A percentile compares a stretch with the other conserved stretches of the same genome.
Evolutionary conservation across 2,797 vertebrate genomes (phyloP).

Genomic region (Echeneis naucrates): DNA sequence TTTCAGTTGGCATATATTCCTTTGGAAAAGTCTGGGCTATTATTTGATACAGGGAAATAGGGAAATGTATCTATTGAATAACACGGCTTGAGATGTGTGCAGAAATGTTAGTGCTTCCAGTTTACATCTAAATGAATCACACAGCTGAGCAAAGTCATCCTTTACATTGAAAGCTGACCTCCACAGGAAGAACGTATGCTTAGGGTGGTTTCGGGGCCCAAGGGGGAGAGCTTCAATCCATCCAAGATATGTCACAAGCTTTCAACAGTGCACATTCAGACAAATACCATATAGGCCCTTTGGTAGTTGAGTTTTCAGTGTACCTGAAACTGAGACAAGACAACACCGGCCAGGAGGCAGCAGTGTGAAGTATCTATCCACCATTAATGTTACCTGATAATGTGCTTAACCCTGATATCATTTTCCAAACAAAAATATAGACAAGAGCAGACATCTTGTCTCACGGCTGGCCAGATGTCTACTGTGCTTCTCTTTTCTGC

Average conservation of each 20-base stretch:
- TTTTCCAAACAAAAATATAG: constrained; percentile 36
- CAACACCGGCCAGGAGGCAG: background rate
- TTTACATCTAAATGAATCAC: constrained; percentile 15
- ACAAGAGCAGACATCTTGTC: constrained; percentile 24
- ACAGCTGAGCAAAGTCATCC: background rate
- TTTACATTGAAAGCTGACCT: constrained; percentile 33
- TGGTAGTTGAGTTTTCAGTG: constrained; percentile 3
- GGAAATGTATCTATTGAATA: background rate
- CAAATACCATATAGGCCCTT: background rate
- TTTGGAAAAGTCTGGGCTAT: background rate
- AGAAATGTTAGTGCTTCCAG: background rate
- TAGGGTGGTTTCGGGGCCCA: constrained; percentile 8
- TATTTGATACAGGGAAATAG: constrained; percentile 2
- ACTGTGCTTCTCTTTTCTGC: constrained; percentile 21
- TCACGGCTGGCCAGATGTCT: constrained; percentile 52
- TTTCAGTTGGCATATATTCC: background rate
- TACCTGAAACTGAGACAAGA: constrained; percentile 9
- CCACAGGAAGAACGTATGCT: constrained; percentile 23
- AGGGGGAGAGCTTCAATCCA: background rate
- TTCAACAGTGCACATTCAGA: background rate
- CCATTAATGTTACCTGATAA: constrained; percentile 9
- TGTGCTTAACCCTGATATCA: constrained; percentile 12
- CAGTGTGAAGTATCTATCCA: background rate
- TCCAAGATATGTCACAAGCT: constrained; percentile 3
- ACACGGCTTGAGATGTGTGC: background rate